Percentiles rank a stretch among this genome's conserved stretches.
These are phyloP conservation scores for Cantharis rustica DNA, from an alignment of 2,888 invertebrate genomes.

Conservation along the genomic window DNA sequence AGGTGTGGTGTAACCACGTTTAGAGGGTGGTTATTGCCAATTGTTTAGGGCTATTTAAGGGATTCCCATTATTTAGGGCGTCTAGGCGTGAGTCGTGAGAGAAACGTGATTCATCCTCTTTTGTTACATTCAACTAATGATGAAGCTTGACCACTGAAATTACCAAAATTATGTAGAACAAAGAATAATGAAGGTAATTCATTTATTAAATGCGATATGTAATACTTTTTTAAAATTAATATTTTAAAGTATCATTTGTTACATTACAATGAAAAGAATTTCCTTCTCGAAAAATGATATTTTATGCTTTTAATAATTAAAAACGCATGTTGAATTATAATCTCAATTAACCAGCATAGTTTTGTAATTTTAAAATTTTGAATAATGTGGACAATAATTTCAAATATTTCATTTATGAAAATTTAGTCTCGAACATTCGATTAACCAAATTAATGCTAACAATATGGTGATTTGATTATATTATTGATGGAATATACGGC, in stretches of 20 bases:
- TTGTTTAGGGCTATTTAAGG: slow-evolving; percentile 39
- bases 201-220: neutral
- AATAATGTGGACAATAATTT: neutral
- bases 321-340: neutral
- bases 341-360: neutral
- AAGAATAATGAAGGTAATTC: neutral
- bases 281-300: neutral
- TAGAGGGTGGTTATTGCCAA: slow-evolving; percentile 29
- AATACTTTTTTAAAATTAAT: neutral
- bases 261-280: neutral
- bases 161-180: neutral
- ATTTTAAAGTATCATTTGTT: neutral
- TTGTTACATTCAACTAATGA: slow-evolving; percentile 35
- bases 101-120: slow-evolving; percentile 42
- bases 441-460: neutral
- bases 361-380: neutral
- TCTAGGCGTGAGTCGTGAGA: slow-evolving; percentile 37
- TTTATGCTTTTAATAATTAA: neutral
- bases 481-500: slow-evolving; percentile 14
- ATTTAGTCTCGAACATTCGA: neutral
- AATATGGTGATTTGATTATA: slow-evolving; percentile 15
- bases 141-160: slow-evolving; percentile 26
- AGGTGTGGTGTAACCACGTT: slow-evolving; percentile 26
- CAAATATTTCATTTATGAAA: neutral
- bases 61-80: slow-evolving; percentile 37